Evolutionary conservation across 2,797 vertebrate genomes (phyloP).

Genomic region (Catamblyrhynchus diadema): DNA sequence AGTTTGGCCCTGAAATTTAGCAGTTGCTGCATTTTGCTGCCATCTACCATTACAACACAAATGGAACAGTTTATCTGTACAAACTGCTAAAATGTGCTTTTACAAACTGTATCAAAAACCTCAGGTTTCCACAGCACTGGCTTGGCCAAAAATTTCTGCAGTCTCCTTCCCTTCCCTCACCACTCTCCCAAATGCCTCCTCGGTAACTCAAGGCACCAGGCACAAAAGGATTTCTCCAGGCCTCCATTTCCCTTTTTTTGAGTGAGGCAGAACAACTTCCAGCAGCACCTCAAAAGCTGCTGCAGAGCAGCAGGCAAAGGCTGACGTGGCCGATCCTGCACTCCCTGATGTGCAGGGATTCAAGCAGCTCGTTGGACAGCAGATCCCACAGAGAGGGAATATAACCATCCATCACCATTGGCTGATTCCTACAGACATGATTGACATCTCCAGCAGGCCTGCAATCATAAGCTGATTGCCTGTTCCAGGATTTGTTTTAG

Average conservation of each 20-base stretch:
- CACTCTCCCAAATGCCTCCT: neutral
- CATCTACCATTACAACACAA: neutral
- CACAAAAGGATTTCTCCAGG: neutral
- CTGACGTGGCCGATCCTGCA: fast-evolving
- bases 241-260: neutral
- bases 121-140: neutral
- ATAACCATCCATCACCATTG: neutral
- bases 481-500: neutral
- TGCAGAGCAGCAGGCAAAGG: neutral
- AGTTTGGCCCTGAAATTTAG: neutral
- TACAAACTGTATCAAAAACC: fast-evolving
- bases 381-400: neutral
- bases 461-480: neutral
- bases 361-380: neutral
- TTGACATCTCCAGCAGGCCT: neutral
- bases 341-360: neutral
- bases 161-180: neutral
- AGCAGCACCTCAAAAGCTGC: neutral
- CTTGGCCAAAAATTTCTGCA: neutral
- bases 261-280: neutral
- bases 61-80: neutral
- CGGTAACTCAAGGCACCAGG: neutral
- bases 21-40: neutral
- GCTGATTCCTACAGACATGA: neutral
- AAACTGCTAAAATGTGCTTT: neutral